These are phyloP conservation scores for Drosophila simulans DNA, from an alignment of 1,140 invertebrate species.

Conservation along the genomic window DNA sequence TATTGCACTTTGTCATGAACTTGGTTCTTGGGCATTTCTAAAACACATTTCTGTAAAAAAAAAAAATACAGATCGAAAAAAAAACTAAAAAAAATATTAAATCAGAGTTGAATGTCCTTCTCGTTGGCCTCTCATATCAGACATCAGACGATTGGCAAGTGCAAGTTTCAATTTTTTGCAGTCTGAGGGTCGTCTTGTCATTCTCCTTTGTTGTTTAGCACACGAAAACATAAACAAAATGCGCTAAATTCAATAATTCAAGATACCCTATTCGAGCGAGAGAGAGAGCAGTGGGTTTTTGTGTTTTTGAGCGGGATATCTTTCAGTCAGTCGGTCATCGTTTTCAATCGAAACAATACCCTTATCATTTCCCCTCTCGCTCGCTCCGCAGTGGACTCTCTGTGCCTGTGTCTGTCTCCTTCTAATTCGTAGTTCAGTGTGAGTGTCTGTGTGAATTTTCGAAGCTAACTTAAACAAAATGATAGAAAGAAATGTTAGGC, in stretches of 20 bases:
- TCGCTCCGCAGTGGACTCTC: neutral
- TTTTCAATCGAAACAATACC: constrained; percentile 12
- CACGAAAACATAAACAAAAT: constrained; percentile 62
- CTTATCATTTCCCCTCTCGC: constrained; percentile 11
- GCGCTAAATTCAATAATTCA: constrained; percentile 53
- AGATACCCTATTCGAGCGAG: constrained; percentile 12
- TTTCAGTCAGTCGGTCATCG: neutral
- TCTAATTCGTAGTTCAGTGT: constrained; percentile 5
- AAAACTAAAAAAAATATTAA: constrained; percentile 28
- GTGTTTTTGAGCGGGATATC: constrained; percentile 3
- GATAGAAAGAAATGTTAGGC: constrained; percentile 9
- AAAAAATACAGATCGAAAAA: constrained; percentile 5
- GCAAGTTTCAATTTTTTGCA: constrained; percentile 2
- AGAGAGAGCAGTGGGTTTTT: constrained; percentile 12
- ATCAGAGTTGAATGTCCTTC: constrained; percentile 12
- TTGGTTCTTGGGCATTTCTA: constrained; percentile 59
- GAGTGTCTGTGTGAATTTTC: neutral
- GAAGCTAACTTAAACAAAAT: constrained; percentile 14
- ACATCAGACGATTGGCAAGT: constrained; percentile 13
- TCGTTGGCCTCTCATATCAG: neutral
- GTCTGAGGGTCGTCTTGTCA: constrained; percentile 1
- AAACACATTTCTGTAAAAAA: constrained; percentile 19
- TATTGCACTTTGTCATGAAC: constrained; percentile 76
- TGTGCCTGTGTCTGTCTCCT: constrained; percentile 15
- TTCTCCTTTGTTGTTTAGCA: constrained; percentile 34